Evolutionary conservation across 2,888 invertebrate genomes (phyloP).

Genomic region (Melieria picta): DNA sequence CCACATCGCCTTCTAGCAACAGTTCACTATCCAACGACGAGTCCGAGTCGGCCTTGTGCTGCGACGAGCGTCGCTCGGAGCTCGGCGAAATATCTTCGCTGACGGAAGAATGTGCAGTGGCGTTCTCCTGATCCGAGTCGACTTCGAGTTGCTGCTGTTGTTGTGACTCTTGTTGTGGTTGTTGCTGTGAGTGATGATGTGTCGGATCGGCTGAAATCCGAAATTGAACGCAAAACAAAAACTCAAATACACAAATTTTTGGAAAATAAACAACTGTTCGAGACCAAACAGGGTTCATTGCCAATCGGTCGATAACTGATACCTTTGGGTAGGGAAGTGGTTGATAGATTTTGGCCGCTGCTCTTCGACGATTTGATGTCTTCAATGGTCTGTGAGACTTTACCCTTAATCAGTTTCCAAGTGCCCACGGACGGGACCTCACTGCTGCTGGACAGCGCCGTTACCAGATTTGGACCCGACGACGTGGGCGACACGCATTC

Average conservation of each 20-base stretch:
- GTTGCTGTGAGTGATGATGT: background rate
- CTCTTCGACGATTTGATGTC: constrained; percentile 65
- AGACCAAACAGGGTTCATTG: no score
- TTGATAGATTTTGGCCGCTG: constrained; percentile 40
- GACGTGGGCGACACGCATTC: constrained; percentile 59
- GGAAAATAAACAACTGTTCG: no score
- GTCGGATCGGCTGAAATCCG: no score
- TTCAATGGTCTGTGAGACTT: constrained; percentile 65
- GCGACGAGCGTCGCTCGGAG: constrained; percentile 46
- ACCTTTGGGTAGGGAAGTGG: constrained; percentile 38
- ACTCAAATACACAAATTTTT: background rate
- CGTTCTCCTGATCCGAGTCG: constrained; percentile 62
- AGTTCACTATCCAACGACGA: constrained; percentile 60
- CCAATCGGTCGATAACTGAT: no score
- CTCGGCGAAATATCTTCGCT: constrained; percentile 58
- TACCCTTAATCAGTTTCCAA: constrained; percentile 65
- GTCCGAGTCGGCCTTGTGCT: constrained; percentile 55
- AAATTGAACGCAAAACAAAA: background rate
- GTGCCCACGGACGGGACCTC: constrained; percentile 60
- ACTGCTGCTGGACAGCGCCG: constrained; percentile 52
- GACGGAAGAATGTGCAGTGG: constrained; percentile 53
- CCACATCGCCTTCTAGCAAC: constrained; percentile 51
- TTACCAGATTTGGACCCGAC: constrained; percentile 52
- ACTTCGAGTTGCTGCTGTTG: constrained; percentile 46
- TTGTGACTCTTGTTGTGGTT: constrained; percentile 12